Percentiles rank a stretch among this genome's conserved stretches.
Conservation (phyloP, 1,140 invertebrate species). For the Lineus longissimus region DNA sequence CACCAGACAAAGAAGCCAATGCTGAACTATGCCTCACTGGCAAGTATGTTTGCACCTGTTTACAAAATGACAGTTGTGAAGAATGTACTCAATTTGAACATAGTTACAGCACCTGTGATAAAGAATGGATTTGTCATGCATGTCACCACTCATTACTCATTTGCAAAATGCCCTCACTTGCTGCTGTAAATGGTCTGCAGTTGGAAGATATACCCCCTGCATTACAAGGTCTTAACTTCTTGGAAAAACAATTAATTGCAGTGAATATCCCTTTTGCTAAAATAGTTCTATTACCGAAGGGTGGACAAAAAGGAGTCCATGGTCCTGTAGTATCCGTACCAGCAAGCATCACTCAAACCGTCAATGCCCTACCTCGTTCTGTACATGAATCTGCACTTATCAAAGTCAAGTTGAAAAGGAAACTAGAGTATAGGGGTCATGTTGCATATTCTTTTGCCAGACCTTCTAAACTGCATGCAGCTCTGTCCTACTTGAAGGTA, state of each 20-base stretch:
- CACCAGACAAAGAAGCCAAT: not conserved
- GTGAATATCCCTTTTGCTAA: not conserved
- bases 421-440: conserved; percentile 2
- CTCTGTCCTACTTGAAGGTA: not conserved
- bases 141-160: conserved; percentile 1
- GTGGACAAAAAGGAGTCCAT: not conserved
- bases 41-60: not conserved
- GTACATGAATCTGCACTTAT: not conserved
- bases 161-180: not conserved
- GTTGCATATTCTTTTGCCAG: not conserved
- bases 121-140: conserved; percentile 1
- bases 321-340: not conserved
- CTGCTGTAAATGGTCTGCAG: not conserved
- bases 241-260: conserved; percentile 5
- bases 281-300: not conserved
- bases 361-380: not conserved
- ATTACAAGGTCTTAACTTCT: not conserved
- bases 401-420: conserved; percentile 2
- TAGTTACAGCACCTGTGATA: not conserved
- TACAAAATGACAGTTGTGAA: not conserved
- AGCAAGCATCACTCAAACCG: not conserved
- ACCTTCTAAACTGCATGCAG: not conserved
- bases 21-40: not conserved
- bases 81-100: not conserved
- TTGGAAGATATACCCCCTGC: not conserved